Evolutionary conservation across 2,888 invertebrate species (phyloP).

Genomic region (Conistra vaccinii): DNA sequence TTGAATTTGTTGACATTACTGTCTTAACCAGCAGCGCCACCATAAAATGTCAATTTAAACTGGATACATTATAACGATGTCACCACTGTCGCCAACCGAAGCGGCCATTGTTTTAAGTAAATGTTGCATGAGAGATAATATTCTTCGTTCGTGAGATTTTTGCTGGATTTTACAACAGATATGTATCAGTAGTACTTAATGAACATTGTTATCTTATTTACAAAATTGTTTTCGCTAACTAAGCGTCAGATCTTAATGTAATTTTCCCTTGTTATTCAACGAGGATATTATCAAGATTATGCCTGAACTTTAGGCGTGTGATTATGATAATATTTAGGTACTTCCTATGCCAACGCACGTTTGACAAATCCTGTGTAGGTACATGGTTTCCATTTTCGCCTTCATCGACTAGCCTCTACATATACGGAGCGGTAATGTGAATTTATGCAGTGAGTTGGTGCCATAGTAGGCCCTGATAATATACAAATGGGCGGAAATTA

Average conservation of each 20-base stretch:
- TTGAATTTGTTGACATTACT: conserved; percentile 18
- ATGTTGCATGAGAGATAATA: conserved; percentile 61
- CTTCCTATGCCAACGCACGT: conserved; percentile 48
- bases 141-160: conserved; percentile 52
- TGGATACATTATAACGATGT: conserved; percentile 47
- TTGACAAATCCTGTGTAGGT: conserved; percentile 53
- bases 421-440: conserved; percentile 52
- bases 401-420: conserved; percentile 26
- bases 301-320: conserved; percentile 30
- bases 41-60: conserved; percentile 17
- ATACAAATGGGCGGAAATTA: conserved; percentile 41
- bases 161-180: conserved; percentile 44
- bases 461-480: conserved; percentile 29
- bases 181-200: conserved; percentile 45
- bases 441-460: conserved; percentile 33
- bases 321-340: conserved; percentile 36
- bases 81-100: conserved; percentile 43
- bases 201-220: conserved; percentile 40
- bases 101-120: conserved; percentile 54
- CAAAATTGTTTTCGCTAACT: conserved; percentile 40
- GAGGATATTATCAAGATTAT: conserved; percentile 28
- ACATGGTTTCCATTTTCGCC: conserved; percentile 48
- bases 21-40: background rate
- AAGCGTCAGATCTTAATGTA: conserved; percentile 31
- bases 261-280: conserved; percentile 43